A percentile compares a stretch with the other conserved stretches of the same genome.
phyloP scores from a whole-genome alignment of 1,140 invertebrate species.

The Pseudomyrmex concolor region DNA sequence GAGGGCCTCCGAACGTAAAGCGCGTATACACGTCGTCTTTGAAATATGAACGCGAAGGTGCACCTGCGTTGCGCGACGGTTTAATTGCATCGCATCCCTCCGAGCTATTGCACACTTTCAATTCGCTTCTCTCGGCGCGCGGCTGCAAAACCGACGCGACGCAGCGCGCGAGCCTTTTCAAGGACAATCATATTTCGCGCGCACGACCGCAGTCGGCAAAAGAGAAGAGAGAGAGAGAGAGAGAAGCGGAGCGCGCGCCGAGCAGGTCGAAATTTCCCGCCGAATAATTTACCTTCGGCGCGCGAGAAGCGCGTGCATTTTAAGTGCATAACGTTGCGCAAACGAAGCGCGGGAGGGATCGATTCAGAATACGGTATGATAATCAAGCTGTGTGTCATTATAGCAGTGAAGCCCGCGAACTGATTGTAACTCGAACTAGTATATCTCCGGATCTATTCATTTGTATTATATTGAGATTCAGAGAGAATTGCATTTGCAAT shows the following conservation, averaged over 20 bases:
- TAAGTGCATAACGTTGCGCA: not conserved
- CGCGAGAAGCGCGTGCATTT: not conserved
- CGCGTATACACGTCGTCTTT: not conserved
- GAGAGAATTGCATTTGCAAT: no score
- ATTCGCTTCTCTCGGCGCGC: not conserved
- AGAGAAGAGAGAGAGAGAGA: not conserved
- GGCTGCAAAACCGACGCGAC: no score
- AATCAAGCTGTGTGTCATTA: no score
- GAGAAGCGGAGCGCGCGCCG: not conserved
- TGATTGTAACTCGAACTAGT: no score
- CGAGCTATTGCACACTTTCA: constrained; percentile 14
- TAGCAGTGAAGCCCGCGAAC: no score
- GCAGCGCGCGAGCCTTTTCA: not conserved
- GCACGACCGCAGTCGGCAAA: not conserved
- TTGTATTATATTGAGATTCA: no score
- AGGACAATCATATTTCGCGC: constrained; percentile 30
- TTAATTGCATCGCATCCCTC: constrained; percentile 43
- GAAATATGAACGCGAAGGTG: constrained; percentile 36
- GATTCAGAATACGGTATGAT: not conserved
- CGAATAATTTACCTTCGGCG: constrained; percentile 2
- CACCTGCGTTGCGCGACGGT: constrained; percentile 35
- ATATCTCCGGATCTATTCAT: no score
- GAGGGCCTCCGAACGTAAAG: no score
- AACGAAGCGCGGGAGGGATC: not conserved
- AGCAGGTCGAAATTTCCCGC: not conserved